These are phyloP conservation scores for Hypsopygia costalis DNA, from an alignment of 2,888 invertebrate species.

Conservation along the genomic window DNA sequence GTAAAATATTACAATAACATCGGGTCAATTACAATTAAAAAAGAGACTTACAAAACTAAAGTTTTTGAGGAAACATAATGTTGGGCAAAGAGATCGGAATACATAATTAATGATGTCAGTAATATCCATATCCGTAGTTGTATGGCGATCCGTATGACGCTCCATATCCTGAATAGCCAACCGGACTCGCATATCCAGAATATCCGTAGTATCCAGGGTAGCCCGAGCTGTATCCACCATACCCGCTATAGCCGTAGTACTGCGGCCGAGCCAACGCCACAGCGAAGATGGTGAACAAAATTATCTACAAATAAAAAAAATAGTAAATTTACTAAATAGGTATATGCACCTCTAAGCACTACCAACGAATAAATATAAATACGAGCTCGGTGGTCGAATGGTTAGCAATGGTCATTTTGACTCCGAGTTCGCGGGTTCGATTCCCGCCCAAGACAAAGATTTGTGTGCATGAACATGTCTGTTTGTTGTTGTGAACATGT, in stretches of 20 bases:
- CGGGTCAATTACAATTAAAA: no score
- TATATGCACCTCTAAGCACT: no score
- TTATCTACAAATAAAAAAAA: slow-evolving; percentile 48
- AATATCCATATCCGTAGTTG: slow-evolving; percentile 58
- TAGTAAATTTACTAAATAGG: no score
- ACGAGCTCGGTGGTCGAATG: no score
- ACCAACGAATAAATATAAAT: no score
- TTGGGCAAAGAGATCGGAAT: slow-evolving; percentile 2
- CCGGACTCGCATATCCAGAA: slow-evolving; percentile 56
- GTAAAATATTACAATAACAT: no score
- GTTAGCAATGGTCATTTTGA: no score
- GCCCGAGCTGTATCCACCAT: slow-evolving; percentile 43
- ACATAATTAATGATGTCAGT: slow-evolving; percentile 41
- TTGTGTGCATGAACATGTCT: no score
- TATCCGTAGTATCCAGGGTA: slow-evolving; percentile 60
- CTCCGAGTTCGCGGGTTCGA: no score
- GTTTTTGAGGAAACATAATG: neutral
- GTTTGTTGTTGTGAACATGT: no score
- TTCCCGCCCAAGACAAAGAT: no score
- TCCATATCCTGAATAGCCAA: slow-evolving; percentile 50
- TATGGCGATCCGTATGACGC: slow-evolving; percentile 50
- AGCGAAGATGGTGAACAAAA: slow-evolving; percentile 66
- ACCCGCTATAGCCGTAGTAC: slow-evolving; percentile 52
- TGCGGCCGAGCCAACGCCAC: slow-evolving; percentile 71
- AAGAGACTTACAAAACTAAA: no score